Percentiles rank a stretch among this genome's conserved stretches.
Conservation (phyloP, 2,113 vertebrate species). For the Hemiprocne comata region DNA sequence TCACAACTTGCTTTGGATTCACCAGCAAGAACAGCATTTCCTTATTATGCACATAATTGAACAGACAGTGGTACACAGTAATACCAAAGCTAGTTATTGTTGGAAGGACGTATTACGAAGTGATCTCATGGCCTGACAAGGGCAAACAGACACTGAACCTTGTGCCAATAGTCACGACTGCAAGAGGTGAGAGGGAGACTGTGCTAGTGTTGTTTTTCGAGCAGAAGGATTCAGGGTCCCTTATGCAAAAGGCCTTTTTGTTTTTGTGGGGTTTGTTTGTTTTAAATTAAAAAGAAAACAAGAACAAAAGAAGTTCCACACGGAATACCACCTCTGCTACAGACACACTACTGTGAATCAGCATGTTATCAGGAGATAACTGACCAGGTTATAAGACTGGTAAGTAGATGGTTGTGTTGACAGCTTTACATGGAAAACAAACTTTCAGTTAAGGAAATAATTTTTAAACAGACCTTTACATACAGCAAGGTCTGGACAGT, state of each 20-base stretch:
- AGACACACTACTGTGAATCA: neutral
- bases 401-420: neutral
- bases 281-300: neutral
- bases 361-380: neutral
- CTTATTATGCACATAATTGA: neutral
- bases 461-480: neutral
- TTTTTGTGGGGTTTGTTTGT: no score
- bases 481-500: neutral
- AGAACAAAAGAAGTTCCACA: neutral
- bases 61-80: neutral
- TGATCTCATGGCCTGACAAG: conserved; percentile 22
- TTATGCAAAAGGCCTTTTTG: neutral
- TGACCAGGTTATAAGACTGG: neutral
- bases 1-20: neutral
- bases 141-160: neutral
- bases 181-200: neutral
- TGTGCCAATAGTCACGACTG: neutral
- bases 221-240: neutral
- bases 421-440: neutral
- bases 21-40: conserved; percentile 24
- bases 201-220: neutral
- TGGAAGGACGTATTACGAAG: neutral
- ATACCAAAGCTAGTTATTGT: neutral
- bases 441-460: neutral
- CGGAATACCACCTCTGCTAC: neutral